Evolutionary conservation across 2,797 vertebrate genomes (phyloP).

Genomic region (Neosalanx taihuensis): DNA sequence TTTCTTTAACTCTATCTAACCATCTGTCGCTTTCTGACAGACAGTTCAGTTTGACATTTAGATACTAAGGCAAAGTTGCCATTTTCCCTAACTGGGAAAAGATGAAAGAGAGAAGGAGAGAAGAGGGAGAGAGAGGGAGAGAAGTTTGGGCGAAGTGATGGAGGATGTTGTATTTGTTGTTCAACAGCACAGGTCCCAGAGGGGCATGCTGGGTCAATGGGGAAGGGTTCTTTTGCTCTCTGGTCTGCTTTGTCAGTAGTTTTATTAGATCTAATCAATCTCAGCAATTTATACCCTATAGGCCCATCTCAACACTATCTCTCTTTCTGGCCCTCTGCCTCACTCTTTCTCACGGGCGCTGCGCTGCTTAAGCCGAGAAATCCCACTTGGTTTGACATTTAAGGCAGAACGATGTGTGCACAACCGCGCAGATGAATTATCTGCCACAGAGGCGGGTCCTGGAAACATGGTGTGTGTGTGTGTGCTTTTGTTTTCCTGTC

Average conservation of each 20-base stretch:
- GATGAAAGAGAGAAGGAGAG: background rate
- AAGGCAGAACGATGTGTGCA: slow-evolving; percentile 30
- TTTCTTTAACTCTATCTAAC: no score
- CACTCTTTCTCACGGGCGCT: background rate
- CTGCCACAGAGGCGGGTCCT: slow-evolving; percentile 17
- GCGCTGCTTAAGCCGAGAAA: slow-evolving; percentile 20
- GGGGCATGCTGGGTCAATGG: background rate
- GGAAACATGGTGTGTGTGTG: slow-evolving; percentile 16
- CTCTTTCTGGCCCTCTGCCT: background rate
- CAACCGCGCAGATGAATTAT: slow-evolving; percentile 36
- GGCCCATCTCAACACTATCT: background rate
- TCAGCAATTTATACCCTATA: background rate
- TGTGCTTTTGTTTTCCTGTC: slow-evolving; percentile 21
- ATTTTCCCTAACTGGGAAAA: background rate
- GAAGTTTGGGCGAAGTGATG: background rate
- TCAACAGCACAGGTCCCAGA: background rate
- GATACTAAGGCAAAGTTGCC: no score
- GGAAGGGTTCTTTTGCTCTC: background rate
- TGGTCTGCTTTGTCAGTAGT: background rate
- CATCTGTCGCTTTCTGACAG: no score
- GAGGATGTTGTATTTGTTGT: background rate
- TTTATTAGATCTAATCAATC: slow-evolving; percentile 7
- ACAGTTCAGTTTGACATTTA: no score
- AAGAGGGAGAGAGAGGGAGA: background rate
- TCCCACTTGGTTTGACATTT: slow-evolving; percentile 42